Base-by-base conservation (phyloP, 2,888 invertebrate species). In the Pyralis farinalis region DNA sequence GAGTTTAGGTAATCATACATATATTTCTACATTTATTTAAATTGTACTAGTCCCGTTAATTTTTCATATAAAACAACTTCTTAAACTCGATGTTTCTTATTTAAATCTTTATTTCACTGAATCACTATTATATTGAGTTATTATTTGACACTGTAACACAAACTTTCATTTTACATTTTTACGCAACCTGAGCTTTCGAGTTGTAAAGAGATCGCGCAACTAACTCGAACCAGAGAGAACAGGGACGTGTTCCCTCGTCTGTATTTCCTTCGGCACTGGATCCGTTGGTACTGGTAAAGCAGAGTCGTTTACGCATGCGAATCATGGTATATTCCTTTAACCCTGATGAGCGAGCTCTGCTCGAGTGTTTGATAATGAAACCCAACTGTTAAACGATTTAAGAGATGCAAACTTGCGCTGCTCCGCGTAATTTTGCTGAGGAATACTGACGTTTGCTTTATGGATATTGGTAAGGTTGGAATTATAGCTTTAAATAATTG, bases 291-390 rank as follows among this genome's bases (percentile, higher is more conserved):
- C n/a, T 72, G 72, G 69, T 73, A 72, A 66, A 67, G 63, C 58
- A 58, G 4, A 69, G 55, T 61, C 63, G 65, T 79, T 65, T 68
- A 85, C 85, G 86, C 86, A 85, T 86, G 86, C 86, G 86, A 69
- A 63, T 63, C 70, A 61, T 61, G 52, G 41, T 57, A 51, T 53
- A 60, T 63, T 62, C 67, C 66, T 69, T 68, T 67, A 75, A 71
- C 72, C 71, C 77, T 73, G 75, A 74, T 71, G 72, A 76, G 65
- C 55, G 63, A 69, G 67, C 66, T 60, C 58, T 66, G 60, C 58
- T 61, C 55, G 60, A 72, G 66, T 67, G 62, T 65, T 66, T 76
- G 70, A 72, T 80, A 77, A 82, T 80, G 77, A 76, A 80, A 73
- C 64, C 60, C 63, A 65, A 74, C 68, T 65, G 63, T 58, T 73